Conservation (phyloP, 1,140 invertebrate species). For the Probaryconus sp. region DNA sequence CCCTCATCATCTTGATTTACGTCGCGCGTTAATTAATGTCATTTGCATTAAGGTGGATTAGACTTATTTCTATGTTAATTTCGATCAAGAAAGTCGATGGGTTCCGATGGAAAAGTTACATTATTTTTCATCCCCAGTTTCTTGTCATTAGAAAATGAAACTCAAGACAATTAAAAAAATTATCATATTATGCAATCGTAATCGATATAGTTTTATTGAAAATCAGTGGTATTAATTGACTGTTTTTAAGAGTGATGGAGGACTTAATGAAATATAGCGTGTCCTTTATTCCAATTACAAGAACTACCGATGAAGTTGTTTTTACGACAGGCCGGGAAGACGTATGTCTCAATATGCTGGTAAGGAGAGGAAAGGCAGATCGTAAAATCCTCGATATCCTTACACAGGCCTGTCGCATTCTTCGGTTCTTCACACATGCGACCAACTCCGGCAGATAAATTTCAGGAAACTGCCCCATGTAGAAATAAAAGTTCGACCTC, state of each 20-base stretch:
- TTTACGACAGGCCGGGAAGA: constrained; percentile 12
- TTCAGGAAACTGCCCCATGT: no score
- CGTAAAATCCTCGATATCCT: constrained; percentile 6
- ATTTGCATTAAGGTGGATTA: constrained; percentile 75
- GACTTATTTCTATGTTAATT: constrained; percentile 41
- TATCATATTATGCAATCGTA: no score
- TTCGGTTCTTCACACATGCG: no score
- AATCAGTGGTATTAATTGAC: no score
- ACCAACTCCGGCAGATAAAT: no score
- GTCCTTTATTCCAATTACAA: constrained; percentile 1
- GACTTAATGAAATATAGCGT: constrained; percentile 11
- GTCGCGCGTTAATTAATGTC: constrained; percentile 73
- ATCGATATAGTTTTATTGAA: no score
- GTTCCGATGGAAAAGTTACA: neutral
- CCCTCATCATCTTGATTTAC: constrained; percentile 70
- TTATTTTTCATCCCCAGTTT: no score
- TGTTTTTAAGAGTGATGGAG: no score
- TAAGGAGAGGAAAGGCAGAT: constrained; percentile 1
- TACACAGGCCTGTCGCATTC: neutral
- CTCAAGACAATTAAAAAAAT: no score
- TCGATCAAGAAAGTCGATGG: constrained; percentile 62
- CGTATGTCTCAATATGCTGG: constrained; percentile 1
- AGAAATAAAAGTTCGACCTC: no score
- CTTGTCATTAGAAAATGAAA: no score
- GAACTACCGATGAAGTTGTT: constrained; percentile 2